Conservation (phyloP, 2,888 invertebrate genomes). For the Rhopalosiphum nymphaeae region DNA sequence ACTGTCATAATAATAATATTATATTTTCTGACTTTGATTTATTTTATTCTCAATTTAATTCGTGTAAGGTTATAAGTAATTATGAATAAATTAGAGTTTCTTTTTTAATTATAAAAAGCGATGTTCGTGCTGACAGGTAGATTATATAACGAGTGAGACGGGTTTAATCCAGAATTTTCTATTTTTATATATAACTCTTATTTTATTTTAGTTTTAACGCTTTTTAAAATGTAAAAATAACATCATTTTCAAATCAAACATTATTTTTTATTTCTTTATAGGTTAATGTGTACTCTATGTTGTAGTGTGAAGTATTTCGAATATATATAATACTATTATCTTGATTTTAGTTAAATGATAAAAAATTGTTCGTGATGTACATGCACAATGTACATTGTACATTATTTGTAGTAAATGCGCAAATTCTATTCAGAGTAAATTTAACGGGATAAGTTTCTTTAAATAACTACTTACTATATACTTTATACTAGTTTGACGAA, state of each 20-base stretch:
- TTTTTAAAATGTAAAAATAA: not conserved
- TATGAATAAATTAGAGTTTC: not conserved
- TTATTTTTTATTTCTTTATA: not conserved
- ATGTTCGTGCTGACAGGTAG: not conserved
- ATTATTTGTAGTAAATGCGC: not conserved
- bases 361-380: not conserved
- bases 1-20: not conserved
- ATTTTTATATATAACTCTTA: not conserved
- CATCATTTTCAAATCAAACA: not conserved
- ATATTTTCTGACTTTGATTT: not conserved
- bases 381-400: not conserved
- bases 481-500: not conserved
- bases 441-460: not conserved
- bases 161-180: not conserved
- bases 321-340: not conserved
- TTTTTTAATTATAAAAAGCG: not conserved
- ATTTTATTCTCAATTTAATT: not conserved
- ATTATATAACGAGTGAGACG: slow-evolving; percentile 7
- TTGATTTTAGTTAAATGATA: not conserved
- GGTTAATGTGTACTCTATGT: not conserved
- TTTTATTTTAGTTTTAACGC: not conserved
- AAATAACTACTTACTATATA: not conserved
- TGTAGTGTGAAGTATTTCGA: not conserved
- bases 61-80: not conserved
- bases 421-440: not conserved